Evolutionary conservation across 2,888 invertebrate genomes (phyloP), one percentile per base, ranked within the genome.

Genomic region (Liopterus haemorrhoidalis): DNA sequence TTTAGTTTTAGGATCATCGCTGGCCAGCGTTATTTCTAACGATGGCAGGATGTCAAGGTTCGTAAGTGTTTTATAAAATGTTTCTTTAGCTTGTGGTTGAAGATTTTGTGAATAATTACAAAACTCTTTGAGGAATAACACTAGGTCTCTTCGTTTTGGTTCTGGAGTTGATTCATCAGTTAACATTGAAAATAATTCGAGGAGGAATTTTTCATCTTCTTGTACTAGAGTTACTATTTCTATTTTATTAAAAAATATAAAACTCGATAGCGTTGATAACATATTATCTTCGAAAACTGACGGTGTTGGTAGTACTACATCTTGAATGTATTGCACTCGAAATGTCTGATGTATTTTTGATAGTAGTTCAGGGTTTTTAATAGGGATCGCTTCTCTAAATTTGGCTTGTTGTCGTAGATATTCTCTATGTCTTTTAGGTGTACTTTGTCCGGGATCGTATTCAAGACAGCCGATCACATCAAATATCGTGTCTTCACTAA

Each of bases 331-430:
- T 74, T 99, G 99, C 63, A 99, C 96, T 68, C 97, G 82, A 72
- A 96, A 99, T 44, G 97, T 99, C 73, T 99, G 97, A 72, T 99
- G 99, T 59, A 99, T 99, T 78, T 99, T 99, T 44, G 92, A 87
- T 58, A 94, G 74, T 55, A 99, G 77, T 71, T 97, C 97, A 53
- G 81, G 79, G 70, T 96, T 96, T 63, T 87, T 85, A 50, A 99
- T 95, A 46, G 95, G 94, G 62, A 99, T 89, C 44, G 90, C 91
- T 70, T 91, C 90, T 60, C 86, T 83, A 67, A 91, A 92, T 71
- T 85, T 87, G 15, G 95, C 93, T 69, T 90, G 81, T 65, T 90
- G 87, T 63, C 84, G 83, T 56, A 99, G 78, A 72, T 95, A 99
- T 65, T 97, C 94, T 61, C 99, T 80, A 71, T 99, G 99, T 68